phyloP scores from a whole-genome alignment of 2,113 vertebrate species.

The Scopus umbretta region DNA sequence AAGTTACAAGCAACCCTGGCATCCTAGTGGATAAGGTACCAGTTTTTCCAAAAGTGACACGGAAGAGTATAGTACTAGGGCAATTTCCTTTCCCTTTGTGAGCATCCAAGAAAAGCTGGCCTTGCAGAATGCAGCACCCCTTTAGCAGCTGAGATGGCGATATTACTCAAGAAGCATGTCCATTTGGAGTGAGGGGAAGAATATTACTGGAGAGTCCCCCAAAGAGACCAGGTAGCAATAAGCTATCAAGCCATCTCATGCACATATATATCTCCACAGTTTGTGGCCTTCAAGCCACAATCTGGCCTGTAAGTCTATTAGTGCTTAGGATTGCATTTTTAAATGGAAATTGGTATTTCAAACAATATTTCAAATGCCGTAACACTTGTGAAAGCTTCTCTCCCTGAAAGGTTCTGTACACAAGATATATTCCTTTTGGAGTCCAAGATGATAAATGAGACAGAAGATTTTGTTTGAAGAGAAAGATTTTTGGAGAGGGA shows the following conservation, averaged over 20 bases:
- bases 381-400: neutral
- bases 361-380: neutral
- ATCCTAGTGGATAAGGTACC: neutral
- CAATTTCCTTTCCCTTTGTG: neutral
- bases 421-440: neutral
- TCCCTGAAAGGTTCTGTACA: neutral
- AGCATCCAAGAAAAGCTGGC: neutral
- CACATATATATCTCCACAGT: neutral
- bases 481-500: neutral
- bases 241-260: neutral
- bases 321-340: neutral
- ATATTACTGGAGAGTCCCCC: neutral
- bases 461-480: neutral
- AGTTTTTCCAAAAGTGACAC: neutral
- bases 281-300: neutral
- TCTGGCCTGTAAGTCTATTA: neutral
- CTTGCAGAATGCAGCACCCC: neutral
- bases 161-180: neutral
- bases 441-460: neutral
- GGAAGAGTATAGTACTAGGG: neutral
- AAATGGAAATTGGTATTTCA: neutral
- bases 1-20: neutral
- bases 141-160: fast-evolving
- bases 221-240: neutral
- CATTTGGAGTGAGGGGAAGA: neutral